Base-by-base conservation (phyloP, 2,113 vertebrate genomes). In the Gorsachius goisagi region DNA sequence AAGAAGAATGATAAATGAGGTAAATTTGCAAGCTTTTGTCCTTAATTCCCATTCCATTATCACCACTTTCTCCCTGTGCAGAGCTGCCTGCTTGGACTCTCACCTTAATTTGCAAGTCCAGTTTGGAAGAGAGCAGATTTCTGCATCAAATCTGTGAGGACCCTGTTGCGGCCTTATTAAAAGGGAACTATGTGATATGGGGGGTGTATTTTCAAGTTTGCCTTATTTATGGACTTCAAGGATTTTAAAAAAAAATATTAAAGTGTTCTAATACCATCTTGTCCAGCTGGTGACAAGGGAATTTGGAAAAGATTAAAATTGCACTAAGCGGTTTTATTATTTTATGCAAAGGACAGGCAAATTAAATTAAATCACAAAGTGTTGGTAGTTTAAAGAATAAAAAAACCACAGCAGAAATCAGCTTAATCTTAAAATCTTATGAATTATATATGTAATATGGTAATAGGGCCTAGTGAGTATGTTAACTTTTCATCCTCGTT, bases 361-460 rank as follows among this genome's bases (percentile, higher is more conserved):
- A 89, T 66, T 64, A 72, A 82, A 81, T 60, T 41, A 88, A 94
- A 89, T 53, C 58, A 69, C 33, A 45, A 69, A 73, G 15, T 83
- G 53, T 11, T 82, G 44, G 49, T 90, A 79, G 35, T 41, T 87
- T 26, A 15, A 35, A 35, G 59, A 68, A 72, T 47, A 17, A 16
- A 35, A 3, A 4, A 50, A 50, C 10, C 17, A 56, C n/a, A 55
- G 4, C 47, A 79, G 15, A 89, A 91, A 89, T 86, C 64, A 87
- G 32, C 35, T n/a, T 90, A 67, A 80, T 88, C 71, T 85, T 82
- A 79, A 93, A 73, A 88, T 89, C 63, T 67, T 90, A 88, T 90
- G 60, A 89, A 93, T 95, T 86, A 93, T 80, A 80, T 55, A 81
- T 86, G 41, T 45, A 80, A 59, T 74, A 88, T 81, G 72, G 58